phyloP scores from a whole-genome alignment of 2,888 invertebrate species.

The Sphaerophoria taeniata region DNA sequence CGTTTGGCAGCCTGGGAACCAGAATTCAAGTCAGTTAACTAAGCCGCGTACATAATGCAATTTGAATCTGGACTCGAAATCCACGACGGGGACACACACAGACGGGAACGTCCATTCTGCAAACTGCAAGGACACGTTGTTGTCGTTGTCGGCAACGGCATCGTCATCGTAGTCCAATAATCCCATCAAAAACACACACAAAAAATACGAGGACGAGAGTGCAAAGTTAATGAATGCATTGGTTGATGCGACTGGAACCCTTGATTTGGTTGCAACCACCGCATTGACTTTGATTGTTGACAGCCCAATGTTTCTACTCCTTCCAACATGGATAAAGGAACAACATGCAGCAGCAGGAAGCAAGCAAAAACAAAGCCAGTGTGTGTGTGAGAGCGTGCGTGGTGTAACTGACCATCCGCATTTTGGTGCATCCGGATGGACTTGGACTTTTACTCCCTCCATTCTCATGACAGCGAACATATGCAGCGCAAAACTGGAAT shows the following conservation, averaged over 20 bases:
- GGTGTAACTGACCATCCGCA: slow-evolving; percentile 72
- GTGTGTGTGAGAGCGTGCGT: slow-evolving; percentile 30
- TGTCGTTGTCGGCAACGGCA: not conserved
- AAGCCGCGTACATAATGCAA: slow-evolving; percentile 67
- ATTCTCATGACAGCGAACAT: slow-evolving; percentile 43
- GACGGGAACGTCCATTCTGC: slow-evolving; percentile 30
- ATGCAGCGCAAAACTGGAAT: slow-evolving; percentile 34
- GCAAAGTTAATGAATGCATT: slow-evolving; percentile 66
- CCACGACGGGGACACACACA: not conserved
- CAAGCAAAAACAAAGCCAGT: slow-evolving; percentile 43
- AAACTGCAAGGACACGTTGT: slow-evolving; percentile 62
- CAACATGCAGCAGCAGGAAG: slow-evolving; percentile 44
- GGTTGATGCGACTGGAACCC: slow-evolving; percentile 64
- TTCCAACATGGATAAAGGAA: not conserved
- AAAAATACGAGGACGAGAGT: slow-evolving; percentile 53
- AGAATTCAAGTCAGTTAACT: slow-evolving; percentile 60
- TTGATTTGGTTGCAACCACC: slow-evolving; percentile 58
- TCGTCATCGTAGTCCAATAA: slow-evolving; percentile 8
- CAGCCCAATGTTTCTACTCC: slow-evolving; percentile 24
- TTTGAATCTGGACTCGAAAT: slow-evolving; percentile 46
- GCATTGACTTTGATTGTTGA: slow-evolving; percentile 70
- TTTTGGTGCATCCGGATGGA: slow-evolving; percentile 71
- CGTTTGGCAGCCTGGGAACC: slow-evolving; percentile 64
- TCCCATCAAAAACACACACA: slow-evolving; percentile 59
- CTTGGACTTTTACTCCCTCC: slow-evolving; percentile 23